phyloP scores from a whole-genome alignment of 1,140 invertebrate species.

The Tetramorium alpestre region DNA sequence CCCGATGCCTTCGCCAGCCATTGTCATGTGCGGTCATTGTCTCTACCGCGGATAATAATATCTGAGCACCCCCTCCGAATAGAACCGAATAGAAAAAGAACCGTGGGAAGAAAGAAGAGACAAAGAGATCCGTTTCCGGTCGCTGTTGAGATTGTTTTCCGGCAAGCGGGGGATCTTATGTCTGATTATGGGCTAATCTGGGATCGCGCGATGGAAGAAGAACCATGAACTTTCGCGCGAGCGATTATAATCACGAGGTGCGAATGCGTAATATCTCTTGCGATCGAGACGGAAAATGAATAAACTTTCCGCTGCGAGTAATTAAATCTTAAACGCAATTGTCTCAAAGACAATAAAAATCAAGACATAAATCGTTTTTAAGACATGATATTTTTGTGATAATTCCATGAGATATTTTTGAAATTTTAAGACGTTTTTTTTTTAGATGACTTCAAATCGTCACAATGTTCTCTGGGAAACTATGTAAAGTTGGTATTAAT shows the following conservation, averaged over 20 bases:
- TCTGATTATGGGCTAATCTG: slow-evolving; percentile 32
- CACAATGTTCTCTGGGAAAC: neutral
- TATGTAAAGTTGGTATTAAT: neutral
- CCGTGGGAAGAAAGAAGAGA: neutral
- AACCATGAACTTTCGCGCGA: neutral
- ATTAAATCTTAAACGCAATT: neutral
- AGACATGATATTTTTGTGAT: neutral
- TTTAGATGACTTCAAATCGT: neutral
- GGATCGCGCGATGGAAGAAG: slow-evolving; percentile 28
- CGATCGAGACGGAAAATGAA: neutral
- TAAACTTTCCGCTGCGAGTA: neutral
- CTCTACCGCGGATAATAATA: slow-evolving; percentile 73
- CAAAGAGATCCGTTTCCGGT: slow-evolving; percentile 1
- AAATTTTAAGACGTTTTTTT: neutral
- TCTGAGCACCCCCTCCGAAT: slow-evolving; percentile 51
- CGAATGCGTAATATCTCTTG: neutral
- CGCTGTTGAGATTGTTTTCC: neutral
- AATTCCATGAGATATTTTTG: neutral
- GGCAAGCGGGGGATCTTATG: neutral
- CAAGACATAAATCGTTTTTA: neutral
- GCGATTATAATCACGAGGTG: neutral
- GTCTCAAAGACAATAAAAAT: neutral
- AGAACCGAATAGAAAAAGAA: slow-evolving; percentile 38
- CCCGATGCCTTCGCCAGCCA: slow-evolving; percentile 58
- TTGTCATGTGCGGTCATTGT: slow-evolving; percentile 74